Evolutionary conservation across 2,888 invertebrate genomes (phyloP), one percentile per base, ranked within the genome.

Genomic region (Andrena flavipes): DNA sequence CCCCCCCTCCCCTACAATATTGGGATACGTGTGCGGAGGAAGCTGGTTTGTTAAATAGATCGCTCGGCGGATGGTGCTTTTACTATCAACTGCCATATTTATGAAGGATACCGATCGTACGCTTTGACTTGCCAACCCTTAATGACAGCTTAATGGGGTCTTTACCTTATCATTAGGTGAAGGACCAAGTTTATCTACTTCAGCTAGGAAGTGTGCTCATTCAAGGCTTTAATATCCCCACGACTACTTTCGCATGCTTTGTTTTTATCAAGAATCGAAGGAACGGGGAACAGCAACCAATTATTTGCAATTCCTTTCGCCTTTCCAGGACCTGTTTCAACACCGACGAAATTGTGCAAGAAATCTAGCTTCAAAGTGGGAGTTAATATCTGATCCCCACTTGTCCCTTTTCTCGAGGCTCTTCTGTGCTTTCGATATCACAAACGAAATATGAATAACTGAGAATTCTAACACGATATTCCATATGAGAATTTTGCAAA

Each of bases 311-410:
- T 67, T 51, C 16, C 42, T 29, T 26, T 48, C 48, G 26, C 7
- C 30, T 60, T 29, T n/a, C 29, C n/a, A 6, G 23, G 13, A 42
- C 23, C 42, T 13, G 42, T 30, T 51, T 20, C n/a, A 13, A 67
- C 7, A 67, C 30, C n/a, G 5, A 48, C n/a, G n/a, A n/a, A 30
- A n/a, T 69, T 20, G 33, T 20, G 1, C 16, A 33, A 65, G 42
- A 29, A 48, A 67, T 65, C 49, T 77, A 16, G 60, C 29, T 26
- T 4, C 26, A 10, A 64, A 72, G 59, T 48, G 2, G 48, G 16
- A 64, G 64, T 72, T 72, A 71, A 76, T 70, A 63, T 42, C 51
- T 63, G 64, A 35, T 62, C 51, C 51, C 29, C 16, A 20, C 70
- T 70, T 7, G 20, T 51, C 13, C 16, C 13, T 13, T 42, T 48